Percentiles rank a stretch among this genome's conserved stretches.
Conservation (phyloP, 2,888 invertebrate species). For the Melitaea athalia region DNA sequence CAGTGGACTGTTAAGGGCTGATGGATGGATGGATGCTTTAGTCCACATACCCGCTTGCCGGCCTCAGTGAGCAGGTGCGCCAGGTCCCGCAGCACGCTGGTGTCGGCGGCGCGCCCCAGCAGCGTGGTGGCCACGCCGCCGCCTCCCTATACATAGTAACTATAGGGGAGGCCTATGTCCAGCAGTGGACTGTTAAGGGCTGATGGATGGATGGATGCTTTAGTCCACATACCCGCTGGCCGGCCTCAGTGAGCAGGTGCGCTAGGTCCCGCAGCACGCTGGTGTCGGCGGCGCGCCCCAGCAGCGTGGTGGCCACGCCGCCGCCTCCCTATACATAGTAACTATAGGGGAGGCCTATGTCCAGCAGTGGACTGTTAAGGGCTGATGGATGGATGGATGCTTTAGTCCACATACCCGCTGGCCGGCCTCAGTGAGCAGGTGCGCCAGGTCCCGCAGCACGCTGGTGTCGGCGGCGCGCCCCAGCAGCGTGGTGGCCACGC, state of each 20-base stretch:
- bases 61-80: slow-evolving; percentile 97
- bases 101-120: slow-evolving; percentile 96
- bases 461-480: slow-evolving; percentile 97
- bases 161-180: too few species aligned
- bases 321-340: too few species aligned
- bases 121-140: slow-evolving; percentile 98
- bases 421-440: slow-evolving; percentile 95
- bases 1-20: too few species aligned
- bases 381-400: too few species aligned
- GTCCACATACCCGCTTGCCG: slow-evolving; percentile 88
- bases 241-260: slow-evolving; percentile 96
- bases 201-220: too few species aligned
- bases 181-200: too few species aligned
- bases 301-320: slow-evolving; percentile 97
- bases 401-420: slow-evolving; percentile 84
- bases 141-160: too few species aligned
- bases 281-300: slow-evolving; percentile 96
- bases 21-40: too few species aligned
- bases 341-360: too few species aligned
- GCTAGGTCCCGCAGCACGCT: slow-evolving; percentile 97
- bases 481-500: slow-evolving; percentile 97
- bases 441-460: slow-evolving; percentile 96
- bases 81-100: slow-evolving; percentile 95
- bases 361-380: too few species aligned
- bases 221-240: slow-evolving; percentile 86